Conservation (phyloP, 2,797 vertebrate genomes). For the Clamator glandarius region DNA sequence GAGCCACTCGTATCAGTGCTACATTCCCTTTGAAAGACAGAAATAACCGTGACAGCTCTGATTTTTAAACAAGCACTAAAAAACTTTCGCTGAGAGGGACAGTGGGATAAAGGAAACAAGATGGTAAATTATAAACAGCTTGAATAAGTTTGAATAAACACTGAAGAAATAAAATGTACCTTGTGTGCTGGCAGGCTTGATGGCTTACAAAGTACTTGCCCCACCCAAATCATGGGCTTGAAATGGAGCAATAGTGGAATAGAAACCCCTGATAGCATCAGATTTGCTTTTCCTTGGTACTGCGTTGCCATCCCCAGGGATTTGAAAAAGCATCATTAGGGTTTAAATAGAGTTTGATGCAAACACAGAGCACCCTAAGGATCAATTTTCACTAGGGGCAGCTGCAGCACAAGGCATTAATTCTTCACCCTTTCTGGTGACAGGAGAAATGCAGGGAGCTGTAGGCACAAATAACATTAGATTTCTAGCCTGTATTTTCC, state of each 20-base stretch:
- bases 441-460: not conserved
- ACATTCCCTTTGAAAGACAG: not conserved
- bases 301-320: not conserved
- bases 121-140: constrained; percentile 48
- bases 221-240: constrained; percentile 39
- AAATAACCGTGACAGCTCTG: not conserved
- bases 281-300: constrained; percentile 35
- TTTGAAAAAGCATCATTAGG: constrained; percentile 33
- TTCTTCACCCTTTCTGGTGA: constrained; percentile 42
- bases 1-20: not conserved
- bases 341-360: constrained; percentile 47
- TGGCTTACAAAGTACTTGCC: not conserved
- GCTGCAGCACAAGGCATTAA: constrained; percentile 42
- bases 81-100: constrained; percentile 32
- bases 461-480: constrained; percentile 48
- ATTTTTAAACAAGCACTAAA: constrained; percentile 10
- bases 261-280: not conserved
- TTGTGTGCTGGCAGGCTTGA: constrained; percentile 38
- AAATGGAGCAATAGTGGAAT: constrained; percentile 22
- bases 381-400: constrained; percentile 62
- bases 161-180: constrained; percentile 1
- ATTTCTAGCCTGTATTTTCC: constrained; percentile 29
- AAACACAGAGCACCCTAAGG: constrained; percentile 54
- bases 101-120: constrained; percentile 38
- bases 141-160: constrained; percentile 39